phyloP scores from a whole-genome alignment of 2,113 vertebrate genomes.

The human (Homo sapiens) region GRCh38 chr2:206513501-206514000 shows the following conservation, averaged over 20 bases:
- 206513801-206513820: neutral
- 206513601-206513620: neutral
- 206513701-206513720: neutral
- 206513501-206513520: neutral
- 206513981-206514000: neutral
- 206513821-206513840: neutral
- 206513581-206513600: neutral
- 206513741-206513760: neutral
- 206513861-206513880: neutral
- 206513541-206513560: neutral
- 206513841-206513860: neutral
- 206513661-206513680: neutral
- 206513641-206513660: neutral
- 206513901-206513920: neutral
- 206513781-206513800: neutral
- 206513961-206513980: neutral
- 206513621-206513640: neutral
- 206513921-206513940: neutral
- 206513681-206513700: neutral
- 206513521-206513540: neutral
- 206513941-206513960: neutral
- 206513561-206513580: neutral
- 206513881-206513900: neutral
- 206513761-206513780: neutral
- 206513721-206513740: neutral